Base-by-base conservation (phyloP, 1,140 invertebrate genomes). In the Linepithema humile region DNA sequence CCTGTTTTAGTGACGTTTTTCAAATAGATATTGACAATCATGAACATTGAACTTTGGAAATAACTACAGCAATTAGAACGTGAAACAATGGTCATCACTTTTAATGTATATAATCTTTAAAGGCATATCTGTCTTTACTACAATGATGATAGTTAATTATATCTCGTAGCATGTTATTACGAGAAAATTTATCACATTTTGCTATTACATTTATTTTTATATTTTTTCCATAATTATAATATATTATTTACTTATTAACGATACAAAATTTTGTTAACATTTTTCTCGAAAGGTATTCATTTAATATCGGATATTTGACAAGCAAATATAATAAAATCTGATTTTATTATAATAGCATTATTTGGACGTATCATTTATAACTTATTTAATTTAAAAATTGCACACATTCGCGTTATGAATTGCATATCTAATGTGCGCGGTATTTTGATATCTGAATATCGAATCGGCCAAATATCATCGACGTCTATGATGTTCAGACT, bases 11-110 rank as follows among this genome's bases (percentile, higher is more conserved):
- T 15, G 43, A 45, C 43, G 45, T 9, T 23, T 32, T 50, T n/a
- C 23, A 80, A 73, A 60, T 48, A 82, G 62, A 80, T 57, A 65
- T 82, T 17, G 60, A 40, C 32, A 55, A 32, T 32, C 55, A 38
- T 69, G 45, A 35, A 67, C 43, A 32, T 80, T n/a, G n/a, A n/a
- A n/a, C n/a, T n/a, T n/a, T n/a, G n/a, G n/a, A n/a, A 55, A 26
- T 70, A 69, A 80, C 50, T 43, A 35, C 3, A 38, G 48, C 64
- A 15, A n/a, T n/a, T 55, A 43, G 48, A 55, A 69, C 48, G 72
- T 45, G 26, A 62, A 48, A 75, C 32, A n/a, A 70, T 38, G 64
- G 55, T 55, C 55, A 40, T 70, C 20, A 9, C 20, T 20, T 32
- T 65, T 65, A 65, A 77, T 23, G 23, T 17, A 12, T 45, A 43